These are phyloP conservation scores for Oceanites oceanicus DNA, from an alignment of 2,113 vertebrate genomes.

Conservation along the genomic window DNA sequence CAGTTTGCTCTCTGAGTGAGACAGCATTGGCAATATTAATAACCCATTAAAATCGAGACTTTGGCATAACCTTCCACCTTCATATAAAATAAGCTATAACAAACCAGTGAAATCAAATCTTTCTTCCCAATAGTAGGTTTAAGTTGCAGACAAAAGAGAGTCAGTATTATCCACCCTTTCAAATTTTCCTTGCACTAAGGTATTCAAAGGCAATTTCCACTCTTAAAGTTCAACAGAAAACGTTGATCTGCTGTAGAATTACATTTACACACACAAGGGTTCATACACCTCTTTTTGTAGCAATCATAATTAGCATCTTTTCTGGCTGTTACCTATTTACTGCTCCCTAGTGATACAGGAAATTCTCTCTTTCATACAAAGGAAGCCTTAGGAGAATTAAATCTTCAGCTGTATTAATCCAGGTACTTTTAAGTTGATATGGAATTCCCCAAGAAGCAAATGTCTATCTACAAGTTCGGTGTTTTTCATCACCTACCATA, in stretches of 20 bases:
- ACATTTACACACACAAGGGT: background rate
- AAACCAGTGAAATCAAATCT: slow-evolving; percentile 5
- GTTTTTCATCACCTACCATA: background rate
- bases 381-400: background rate
- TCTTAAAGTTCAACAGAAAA: background rate
- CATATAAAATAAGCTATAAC: background rate
- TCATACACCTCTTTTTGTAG: background rate
- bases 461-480: background rate
- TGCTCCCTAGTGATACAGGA: background rate
- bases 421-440: background rate
- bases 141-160: background rate
- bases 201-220: background rate
- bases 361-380: background rate
- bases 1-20: background rate
- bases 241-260: background rate
- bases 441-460: background rate
- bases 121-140: background rate
- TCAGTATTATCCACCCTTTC: background rate
- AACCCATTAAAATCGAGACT: background rate
- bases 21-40: background rate
- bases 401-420: background rate
- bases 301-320: background rate
- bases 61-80: background rate
- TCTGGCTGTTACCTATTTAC: background rate
- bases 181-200: background rate